Percentiles rank a stretch among this genome's conserved stretches.
Conservation (phyloP, 2,113 vertebrate species). For the Myiagra hebetior region DNA sequence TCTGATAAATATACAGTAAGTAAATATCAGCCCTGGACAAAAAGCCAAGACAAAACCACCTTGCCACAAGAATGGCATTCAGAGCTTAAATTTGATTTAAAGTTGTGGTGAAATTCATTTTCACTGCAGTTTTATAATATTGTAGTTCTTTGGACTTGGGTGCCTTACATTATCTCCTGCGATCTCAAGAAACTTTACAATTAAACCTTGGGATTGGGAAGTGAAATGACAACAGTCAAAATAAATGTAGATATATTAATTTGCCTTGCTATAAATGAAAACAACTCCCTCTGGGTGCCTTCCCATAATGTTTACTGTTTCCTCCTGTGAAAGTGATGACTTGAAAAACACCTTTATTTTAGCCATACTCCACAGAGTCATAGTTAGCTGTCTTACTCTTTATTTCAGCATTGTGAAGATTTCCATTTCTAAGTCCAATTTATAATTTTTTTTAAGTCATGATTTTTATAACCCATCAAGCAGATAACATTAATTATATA, state of each 20-base stretch:
- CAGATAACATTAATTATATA: neutral
- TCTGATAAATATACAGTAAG: neutral
- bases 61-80: neutral
- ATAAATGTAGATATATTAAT: neutral
- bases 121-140: neutral
- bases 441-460: neutral
- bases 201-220: neutral
- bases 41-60: neutral
- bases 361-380: neutral
- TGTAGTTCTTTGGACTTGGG: neutral
- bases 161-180: neutral
- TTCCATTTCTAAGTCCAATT: neutral
- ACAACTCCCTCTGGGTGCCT: neutral
- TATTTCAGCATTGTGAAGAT: neutral
- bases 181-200: neutral
- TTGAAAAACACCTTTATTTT: neutral
- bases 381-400: neutral
- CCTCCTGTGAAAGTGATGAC: neutral
- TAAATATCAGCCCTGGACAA: neutral
- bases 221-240: neutral
- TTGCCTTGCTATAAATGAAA: neutral
- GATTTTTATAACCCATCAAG: neutral
- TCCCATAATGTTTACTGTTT: neutral
- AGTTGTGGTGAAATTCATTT: neutral
- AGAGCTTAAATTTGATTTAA: neutral